Evolutionary conservation across 2,113 vertebrate genomes (phyloP).

Genomic region (Ochotona curzoniae): DNA sequence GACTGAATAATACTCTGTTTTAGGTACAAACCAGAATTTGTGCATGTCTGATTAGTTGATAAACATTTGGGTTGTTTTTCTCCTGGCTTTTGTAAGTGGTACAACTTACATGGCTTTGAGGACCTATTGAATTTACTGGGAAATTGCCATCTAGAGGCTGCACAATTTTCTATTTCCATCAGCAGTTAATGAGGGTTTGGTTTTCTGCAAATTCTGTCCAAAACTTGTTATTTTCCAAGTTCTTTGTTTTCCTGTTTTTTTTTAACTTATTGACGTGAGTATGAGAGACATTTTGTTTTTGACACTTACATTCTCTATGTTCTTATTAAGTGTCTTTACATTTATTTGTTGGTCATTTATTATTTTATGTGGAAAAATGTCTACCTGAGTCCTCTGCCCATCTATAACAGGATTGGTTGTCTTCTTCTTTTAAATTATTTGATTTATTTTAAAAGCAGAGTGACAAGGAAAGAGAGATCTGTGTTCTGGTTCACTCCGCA

Average conservation of each 20-base stretch:
- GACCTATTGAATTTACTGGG: neutral
- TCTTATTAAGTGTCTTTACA: neutral
- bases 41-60: neutral
- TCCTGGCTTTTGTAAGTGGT: neutral
- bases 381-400: constrained; percentile 3
- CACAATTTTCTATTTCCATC: neutral
- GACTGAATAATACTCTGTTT: neutral
- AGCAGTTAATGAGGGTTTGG: neutral
- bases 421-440: neutral
- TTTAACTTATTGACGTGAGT: neutral
- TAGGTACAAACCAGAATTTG: neutral
- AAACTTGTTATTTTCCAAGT: neutral
- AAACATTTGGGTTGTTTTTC: neutral
- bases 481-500: no score
- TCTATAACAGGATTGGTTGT: neutral
- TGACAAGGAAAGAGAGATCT: no score
- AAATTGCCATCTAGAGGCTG: neutral
- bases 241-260: neutral
- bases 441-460: no score
- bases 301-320: constrained; percentile 38
- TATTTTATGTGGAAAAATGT: constrained; percentile 21
- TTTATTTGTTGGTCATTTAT: neutral
- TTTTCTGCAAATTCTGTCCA: constrained; percentile 12
- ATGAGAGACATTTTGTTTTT: constrained; percentile 16
- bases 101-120: neutral